Base-by-base conservation (phyloP, 2,797 vertebrate genomes). In the Melanotaenia maccullochi region DNA sequence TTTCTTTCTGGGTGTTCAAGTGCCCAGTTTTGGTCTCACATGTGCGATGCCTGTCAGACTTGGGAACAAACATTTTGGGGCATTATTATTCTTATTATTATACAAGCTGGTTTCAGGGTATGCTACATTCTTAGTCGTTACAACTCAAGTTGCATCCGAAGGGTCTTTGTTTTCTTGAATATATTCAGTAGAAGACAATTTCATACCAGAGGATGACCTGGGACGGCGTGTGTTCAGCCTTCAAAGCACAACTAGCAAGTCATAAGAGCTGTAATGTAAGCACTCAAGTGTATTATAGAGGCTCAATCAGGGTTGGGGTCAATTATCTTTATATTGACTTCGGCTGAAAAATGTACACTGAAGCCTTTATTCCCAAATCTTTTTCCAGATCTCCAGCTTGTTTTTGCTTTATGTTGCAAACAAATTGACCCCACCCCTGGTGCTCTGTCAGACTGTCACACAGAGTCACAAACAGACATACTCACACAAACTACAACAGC, bases 231-330 rank as follows among this genome's bases (percentile, higher is more conserved):
- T 82, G 81, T 77, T 90, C 83, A 85, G 86, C 84, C 84, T 89
- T 85, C 74, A 90, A 94, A 94, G 94, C 94, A 94, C 93, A 94
- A 93, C 83, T 82, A 83, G 82, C 82, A 71, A 73, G 82, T 85
- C 75, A 68, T 68, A 66, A 79, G 84, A 90, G 89, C 87, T 88
- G 89, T 85, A 85, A 85, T 68, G 80, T 75, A 73, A 85, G 73
- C 80, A 82, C 79, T 87, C 54, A 60, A 82, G 79, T 85, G 84
- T 76, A 60, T 81, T 76, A 84, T 57, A 75, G 63, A 74, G 59
- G 80, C 63, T 87, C 61, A 75, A 65, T 62, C 84, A 64, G 84
- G 81, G 80, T 79, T 66, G 82, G 81, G 87, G 82, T 90, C 75
- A 62, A 32, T 75, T 74, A 49, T 61, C n/a, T 65, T 71, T 20